Conservation (phyloP, 2,797 vertebrate species). For the Poecilia picta region DNA sequence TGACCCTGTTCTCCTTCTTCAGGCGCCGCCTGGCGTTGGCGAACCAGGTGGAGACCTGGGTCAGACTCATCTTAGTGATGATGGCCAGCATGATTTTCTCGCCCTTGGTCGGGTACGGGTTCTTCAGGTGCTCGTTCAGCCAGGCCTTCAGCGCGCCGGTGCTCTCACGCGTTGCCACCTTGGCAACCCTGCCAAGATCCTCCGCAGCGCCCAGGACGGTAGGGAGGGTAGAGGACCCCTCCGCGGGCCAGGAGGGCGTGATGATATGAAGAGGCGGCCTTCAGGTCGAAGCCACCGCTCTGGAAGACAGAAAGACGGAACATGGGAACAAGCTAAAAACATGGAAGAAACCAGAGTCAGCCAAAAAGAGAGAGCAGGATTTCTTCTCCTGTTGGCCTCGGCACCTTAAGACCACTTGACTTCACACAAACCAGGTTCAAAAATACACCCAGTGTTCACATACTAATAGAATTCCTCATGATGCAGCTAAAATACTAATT, state of each 20-base stretch:
- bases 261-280: conserved; percentile 77
- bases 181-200: conserved; percentile 78
- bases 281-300: conserved; percentile 79
- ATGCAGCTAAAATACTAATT: neutral
- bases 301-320: conserved; percentile 39
- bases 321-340: neutral
- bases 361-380: neutral
- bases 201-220: conserved; percentile 70
- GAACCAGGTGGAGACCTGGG: conserved; percentile 88
- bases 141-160: conserved; percentile 85
- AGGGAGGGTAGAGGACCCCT: conserved; percentile 76
- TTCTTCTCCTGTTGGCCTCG: neutral
- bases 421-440: neutral
- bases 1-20: conserved; percentile 86
- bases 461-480: neutral
- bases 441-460: neutral
- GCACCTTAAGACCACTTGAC: neutral
- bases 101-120: conserved; percentile 86
- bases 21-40: conserved; percentile 84
- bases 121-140: conserved; percentile 87
- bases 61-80: conserved; percentile 87
- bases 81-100: conserved; percentile 89
- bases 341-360: too few species aligned
- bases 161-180: conserved; percentile 84
- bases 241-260: conserved; percentile 77